phyloP scores from a whole-genome alignment of 2,797 vertebrate species.

The Myiotriccus ornatus region DNA sequence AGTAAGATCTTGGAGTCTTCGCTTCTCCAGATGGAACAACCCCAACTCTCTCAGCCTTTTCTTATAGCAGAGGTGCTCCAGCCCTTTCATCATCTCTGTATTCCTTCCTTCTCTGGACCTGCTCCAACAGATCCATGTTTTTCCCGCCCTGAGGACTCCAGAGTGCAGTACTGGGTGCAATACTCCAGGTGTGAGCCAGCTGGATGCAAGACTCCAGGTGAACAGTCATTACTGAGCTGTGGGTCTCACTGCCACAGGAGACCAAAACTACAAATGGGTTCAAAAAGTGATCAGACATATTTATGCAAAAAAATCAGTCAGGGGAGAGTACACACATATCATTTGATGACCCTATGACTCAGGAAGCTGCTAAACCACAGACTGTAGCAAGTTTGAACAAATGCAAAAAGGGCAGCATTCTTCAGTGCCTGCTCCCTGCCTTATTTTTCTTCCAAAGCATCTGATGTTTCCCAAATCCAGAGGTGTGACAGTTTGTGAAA shows the following conservation, averaged over 20 bases:
- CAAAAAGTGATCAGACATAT: neutral
- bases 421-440: neutral
- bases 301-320: neutral
- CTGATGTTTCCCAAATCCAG: neutral
- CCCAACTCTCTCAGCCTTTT: neutral
- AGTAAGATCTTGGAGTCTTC: neutral
- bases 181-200: neutral
- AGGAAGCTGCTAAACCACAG: neutral
- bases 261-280: neutral
- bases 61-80: neutral
- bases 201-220: neutral
- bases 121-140: rapidly evolving
- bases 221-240: neutral
- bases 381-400: neutral
- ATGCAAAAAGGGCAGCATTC: neutral
- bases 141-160: neutral
- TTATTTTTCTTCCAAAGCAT: neutral
- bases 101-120: neutral
- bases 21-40: neutral
- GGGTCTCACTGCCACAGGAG: neutral
- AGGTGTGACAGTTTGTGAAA: neutral
- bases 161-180: neutral
- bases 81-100: neutral
- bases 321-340: neutral
- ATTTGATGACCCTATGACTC: neutral